These are phyloP conservation scores for Hydractinia echinata DNA, from an alignment of 30 jellyfish, hydroid and myxozoan species.

Conservation along the genomic window DNA sequence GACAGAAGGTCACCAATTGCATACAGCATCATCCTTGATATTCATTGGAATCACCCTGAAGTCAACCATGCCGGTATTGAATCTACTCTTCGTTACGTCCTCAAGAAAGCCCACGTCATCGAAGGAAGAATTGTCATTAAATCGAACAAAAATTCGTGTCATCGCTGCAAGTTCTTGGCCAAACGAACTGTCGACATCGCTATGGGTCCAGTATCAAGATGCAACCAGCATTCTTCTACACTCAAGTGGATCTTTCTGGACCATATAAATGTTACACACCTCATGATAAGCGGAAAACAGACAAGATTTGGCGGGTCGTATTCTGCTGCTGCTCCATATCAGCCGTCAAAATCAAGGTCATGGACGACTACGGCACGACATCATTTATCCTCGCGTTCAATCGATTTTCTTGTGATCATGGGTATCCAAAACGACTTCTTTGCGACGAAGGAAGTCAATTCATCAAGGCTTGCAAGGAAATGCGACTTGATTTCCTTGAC, in stretches of 20 bases:
- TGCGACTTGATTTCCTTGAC: constrained; percentile 14
- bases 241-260: constrained; percentile 27
- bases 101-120: constrained; percentile 12
- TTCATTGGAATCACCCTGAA: constrained; percentile 3
- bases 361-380: too few relatives aligned
- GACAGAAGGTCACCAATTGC: constrained; percentile 10
- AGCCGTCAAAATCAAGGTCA: too few relatives aligned
- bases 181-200: constrained; percentile 33
- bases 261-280: constrained; percentile 13
- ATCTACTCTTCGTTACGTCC: constrained; percentile 30
- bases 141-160: background rate
- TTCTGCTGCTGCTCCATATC: too few relatives aligned
- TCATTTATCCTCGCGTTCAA: too few relatives aligned
- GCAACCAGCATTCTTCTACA: background rate
- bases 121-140: constrained; percentile 20
- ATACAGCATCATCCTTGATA: background rate
- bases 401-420: too few relatives aligned
- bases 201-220: constrained; percentile 12
- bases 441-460: constrained; percentile 26
- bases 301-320: too few relatives aligned
- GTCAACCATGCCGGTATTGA: background rate
- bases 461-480: background rate
- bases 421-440: constrained; percentile 18
- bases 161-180: background rate
- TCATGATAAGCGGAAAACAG: too few relatives aligned